These are phyloP conservation scores for Acanthopagrus latus DNA, from an alignment of 2,797 vertebrate genomes.

Conservation along the genomic window DNA sequence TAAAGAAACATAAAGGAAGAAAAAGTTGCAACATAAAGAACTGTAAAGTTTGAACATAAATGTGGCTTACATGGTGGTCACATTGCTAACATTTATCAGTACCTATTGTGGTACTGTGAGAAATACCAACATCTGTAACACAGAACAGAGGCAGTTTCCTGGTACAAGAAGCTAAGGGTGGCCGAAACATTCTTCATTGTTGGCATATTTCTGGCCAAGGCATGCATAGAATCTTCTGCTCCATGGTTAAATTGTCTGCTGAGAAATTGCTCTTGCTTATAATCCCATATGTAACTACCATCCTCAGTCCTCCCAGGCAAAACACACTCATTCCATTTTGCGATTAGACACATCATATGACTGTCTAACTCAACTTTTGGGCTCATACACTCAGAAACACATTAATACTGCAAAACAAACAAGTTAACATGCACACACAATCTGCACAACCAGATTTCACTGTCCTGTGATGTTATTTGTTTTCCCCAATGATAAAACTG, in stretches of 20 bases:
- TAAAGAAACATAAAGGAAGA: no score
- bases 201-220: not conserved
- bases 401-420: slow-evolving; percentile 12
- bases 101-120: no score
- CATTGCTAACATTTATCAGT: no score
- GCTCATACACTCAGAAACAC: not conserved
- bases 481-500: not conserved
- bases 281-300: not conserved
- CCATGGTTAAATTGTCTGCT: not conserved
- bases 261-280: not conserved
- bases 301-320: not conserved
- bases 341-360: not conserved
- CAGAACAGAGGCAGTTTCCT: no score
- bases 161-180: no score
- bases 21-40: no score
- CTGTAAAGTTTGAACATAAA: no score
- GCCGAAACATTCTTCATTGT: not conserved
- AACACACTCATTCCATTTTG: not conserved
- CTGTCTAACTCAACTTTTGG: not conserved
- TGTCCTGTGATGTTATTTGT: not conserved
- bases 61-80: no score
- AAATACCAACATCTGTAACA: no score
- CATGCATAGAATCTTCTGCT: not conserved
- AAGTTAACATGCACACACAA: not conserved
- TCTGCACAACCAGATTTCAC: not conserved